phyloP scores from a whole-genome alignment of 2,888 invertebrate species.

The Formica aserva region DNA sequence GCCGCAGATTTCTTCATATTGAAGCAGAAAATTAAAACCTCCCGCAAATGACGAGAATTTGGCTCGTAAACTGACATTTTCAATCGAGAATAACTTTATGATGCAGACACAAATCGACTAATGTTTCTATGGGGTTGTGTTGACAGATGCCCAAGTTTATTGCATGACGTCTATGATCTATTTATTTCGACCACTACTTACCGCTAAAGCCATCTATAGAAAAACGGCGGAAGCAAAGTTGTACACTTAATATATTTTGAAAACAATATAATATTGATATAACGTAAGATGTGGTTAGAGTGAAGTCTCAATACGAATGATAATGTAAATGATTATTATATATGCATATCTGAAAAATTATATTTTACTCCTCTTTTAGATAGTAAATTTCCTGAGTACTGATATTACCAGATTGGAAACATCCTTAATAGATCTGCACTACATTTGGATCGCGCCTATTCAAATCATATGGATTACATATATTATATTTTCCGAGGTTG shows the following conservation, averaged over 20 bases:
- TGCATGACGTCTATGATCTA: no score
- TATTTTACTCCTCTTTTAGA: conserved; percentile 79
- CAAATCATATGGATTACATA: conserved; percentile 89
- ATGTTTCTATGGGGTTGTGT: no score
- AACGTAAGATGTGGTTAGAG: not conserved
- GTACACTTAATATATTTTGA: not conserved
- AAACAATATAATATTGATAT: not conserved
- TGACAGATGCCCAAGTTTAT: no score
- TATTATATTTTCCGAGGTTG: conserved; percentile 87
- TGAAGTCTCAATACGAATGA: not conserved
- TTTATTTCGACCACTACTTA: no score
- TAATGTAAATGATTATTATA: conserved; percentile 1
- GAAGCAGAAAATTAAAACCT: no score
- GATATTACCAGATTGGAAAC: conserved; percentile 92
- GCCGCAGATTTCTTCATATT: no score
- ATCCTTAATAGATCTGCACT: conserved; percentile 90
- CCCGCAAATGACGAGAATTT: no score
- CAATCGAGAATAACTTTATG: no score
- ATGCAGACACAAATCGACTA: no score
- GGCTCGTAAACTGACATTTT: no score
- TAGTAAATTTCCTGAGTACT: conserved; percentile 90
- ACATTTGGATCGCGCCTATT: conserved; percentile 91
- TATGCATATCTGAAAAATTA: not conserved
- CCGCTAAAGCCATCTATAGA: no score
- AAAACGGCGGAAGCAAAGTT: no score